Evolutionary conservation across 2,888 invertebrate species (phyloP).

Genomic region (Conomelus anceps): DNA sequence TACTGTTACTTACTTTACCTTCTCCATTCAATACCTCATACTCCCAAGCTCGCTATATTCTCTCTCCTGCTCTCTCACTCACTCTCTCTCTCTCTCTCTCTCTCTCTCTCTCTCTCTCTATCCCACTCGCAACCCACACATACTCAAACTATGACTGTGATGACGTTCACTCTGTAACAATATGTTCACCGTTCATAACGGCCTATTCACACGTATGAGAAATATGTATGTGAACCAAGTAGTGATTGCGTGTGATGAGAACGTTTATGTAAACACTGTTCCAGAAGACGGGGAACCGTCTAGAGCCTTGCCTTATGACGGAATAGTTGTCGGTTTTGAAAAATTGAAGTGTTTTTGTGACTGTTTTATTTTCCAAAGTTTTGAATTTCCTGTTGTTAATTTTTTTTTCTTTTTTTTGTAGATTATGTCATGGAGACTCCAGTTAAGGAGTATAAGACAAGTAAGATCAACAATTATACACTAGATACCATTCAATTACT

Average conservation of each 20-base stretch:
- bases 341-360: background rate
- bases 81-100: background rate
- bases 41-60: no score
- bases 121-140: background rate
- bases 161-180: background rate
- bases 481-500: no score
- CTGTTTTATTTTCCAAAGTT: background rate
- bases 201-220: background rate
- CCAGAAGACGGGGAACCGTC: background rate
- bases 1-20: background rate
- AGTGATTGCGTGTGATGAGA: background rate
- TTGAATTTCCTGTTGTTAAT: background rate
- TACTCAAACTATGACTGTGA: background rate
- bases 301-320: background rate
- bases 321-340: background rate
- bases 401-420: no score
- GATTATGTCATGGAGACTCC: no score
- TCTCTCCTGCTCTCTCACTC: background rate
- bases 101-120: background rate
- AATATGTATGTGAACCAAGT: background rate
- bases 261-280: background rate
- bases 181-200: background rate
- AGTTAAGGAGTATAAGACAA: no score
- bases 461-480: no score
- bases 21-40: background rate